Base-by-base conservation (phyloP, 2,888 invertebrate species). In the Drosophila phalerata region DNA sequence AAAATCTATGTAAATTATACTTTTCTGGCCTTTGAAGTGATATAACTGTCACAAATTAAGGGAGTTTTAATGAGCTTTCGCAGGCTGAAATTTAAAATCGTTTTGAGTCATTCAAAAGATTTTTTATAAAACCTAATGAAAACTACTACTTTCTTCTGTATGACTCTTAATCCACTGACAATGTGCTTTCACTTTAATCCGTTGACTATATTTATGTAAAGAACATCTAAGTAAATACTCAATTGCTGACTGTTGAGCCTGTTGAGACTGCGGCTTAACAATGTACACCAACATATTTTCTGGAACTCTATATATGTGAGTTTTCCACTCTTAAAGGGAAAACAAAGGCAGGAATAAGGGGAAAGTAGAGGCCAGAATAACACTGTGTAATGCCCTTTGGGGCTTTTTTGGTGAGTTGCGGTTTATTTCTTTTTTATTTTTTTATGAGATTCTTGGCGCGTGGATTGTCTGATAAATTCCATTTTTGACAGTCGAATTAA, bases 401-500 rank as follows among this genome's bases (percentile, higher is more conserved):
- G 57, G 47, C 52, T 43, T 63, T 70, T 40, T 55, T 43, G 60
- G 3, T 32, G 57, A 38, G 57, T 66, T 74, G 66, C 40, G 63
- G 64, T 61, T 74, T 60, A 51, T 47, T 62, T 42, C 42, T 63
- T 30, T 30, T 25, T 9, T 38, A 11, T 28, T 6, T 52, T 32
- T 42, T 38, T 58, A 11, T 48, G 48, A 42, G 37, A 30, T 2
- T 17, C 32, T 42, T 45, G 40, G 52, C 47, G 68, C 70, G 75
- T 64, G 67, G 52, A 65, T 48, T 74, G 62, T 57, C 71, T 81
- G 81, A 79, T 81, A 82, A 82, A 82, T 84, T 79, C 79, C 72
- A 72, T 53, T 84, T 81, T 84, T 85, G 85, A 81, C 82, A 82
- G 82, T 79, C 82, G 81, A 81, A 82, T 82, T 84, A 85, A 81